These are phyloP conservation scores for Upupa epops DNA, from an alignment of 2,113 vertebrate genomes.

Conservation along the genomic window DNA sequence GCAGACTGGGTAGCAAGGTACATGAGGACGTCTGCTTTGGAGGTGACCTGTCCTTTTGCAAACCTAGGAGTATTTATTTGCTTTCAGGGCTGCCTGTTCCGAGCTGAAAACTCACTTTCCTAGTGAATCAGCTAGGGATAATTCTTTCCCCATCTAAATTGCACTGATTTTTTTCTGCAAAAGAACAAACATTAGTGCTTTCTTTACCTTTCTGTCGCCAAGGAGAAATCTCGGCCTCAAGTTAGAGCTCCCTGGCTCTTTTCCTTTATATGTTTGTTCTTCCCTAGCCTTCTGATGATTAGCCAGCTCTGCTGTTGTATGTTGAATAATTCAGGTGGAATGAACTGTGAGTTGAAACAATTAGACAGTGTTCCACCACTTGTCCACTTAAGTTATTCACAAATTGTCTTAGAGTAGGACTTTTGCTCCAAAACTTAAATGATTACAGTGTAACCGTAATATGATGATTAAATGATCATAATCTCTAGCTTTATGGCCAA, in stretches of 20 bases:
- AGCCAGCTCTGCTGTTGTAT: not conserved
- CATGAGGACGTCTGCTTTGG: not conserved
- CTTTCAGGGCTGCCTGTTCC: not conserved
- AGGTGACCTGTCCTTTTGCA: not conserved
- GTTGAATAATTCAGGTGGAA: constrained; percentile 50
- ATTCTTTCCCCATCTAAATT: not conserved
- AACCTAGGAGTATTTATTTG: not conserved
- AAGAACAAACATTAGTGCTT: not conserved
- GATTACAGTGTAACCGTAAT: no score
- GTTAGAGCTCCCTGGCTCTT: not conserved
- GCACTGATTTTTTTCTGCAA: not conserved
- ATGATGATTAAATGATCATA: no score
- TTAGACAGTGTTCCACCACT: constrained; percentile 37
- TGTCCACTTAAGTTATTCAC: constrained; percentile 38
- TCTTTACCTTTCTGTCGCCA: not conserved
- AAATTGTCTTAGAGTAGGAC: constrained; percentile 5
- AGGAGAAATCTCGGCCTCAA: not conserved
- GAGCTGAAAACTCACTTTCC: not conserved
- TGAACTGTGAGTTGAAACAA: constrained; percentile 18
- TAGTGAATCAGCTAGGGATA: not conserved
- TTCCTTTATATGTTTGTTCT: constrained; percentile 10
- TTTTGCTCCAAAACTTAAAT: constrained; percentile 8
- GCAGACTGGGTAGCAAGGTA: not conserved
- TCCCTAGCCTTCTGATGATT: not conserved
- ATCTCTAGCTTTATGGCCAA: no score